Evolutionary conservation across 2,888 invertebrate species (phyloP).

Genomic region (Aleiodes alternator): DNA sequence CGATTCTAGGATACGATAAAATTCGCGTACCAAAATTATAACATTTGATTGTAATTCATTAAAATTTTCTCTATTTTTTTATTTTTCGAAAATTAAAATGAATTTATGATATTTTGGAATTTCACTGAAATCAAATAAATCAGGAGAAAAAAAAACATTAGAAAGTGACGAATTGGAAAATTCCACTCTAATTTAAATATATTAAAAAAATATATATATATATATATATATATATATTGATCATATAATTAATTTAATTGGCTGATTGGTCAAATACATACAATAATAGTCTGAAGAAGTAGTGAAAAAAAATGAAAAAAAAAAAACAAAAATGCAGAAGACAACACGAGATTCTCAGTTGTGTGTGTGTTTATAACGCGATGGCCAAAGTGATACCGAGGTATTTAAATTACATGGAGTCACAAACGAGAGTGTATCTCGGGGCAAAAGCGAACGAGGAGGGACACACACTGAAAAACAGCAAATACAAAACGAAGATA

Average conservation of each 20-base stretch:
- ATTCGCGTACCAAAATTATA: background rate
- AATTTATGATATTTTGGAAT: too few species aligned
- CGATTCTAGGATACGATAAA: constrained; percentile 19
- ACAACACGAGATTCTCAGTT: constrained; percentile 30
- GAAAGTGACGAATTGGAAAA: too few species aligned
- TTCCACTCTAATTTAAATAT: too few species aligned
- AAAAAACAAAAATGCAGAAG: constrained; percentile 19
- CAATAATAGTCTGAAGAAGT: background rate
- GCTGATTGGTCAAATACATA: background rate
- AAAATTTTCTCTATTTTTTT: background rate
- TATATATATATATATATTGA: too few species aligned
- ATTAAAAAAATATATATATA: too few species aligned
- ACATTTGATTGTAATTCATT: background rate
- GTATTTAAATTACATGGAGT: constrained; percentile 57
- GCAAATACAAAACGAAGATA: constrained; percentile 31
- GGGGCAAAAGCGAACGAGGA: background rate
- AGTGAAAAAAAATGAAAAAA: background rate
- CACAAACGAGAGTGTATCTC: constrained; percentile 31
- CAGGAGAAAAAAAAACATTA: too few species aligned
- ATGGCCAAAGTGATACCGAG: constrained; percentile 53
- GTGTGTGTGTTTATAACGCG: constrained; percentile 52
- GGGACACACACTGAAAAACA: constrained; percentile 25
- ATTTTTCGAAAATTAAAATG: too few species aligned
- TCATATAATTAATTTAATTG: background rate
- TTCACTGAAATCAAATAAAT: too few species aligned